Evolutionary conservation across 2,113 vertebrate species (phyloP).

Genomic region (Ctenomys sociabilis): DNA sequence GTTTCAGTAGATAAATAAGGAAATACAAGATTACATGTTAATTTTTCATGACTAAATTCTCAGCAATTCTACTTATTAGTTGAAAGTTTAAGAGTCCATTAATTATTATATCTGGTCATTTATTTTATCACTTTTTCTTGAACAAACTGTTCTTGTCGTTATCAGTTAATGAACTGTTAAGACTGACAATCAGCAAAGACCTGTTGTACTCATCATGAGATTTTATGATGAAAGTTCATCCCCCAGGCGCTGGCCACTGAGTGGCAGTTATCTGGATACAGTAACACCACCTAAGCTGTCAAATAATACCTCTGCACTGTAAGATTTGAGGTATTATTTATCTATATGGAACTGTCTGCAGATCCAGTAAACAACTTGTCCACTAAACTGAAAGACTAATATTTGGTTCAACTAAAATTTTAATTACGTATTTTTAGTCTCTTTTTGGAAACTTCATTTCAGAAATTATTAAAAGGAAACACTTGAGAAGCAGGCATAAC

Average conservation of each 20-base stretch:
- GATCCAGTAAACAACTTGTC: neutral
- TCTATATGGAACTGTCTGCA: neutral
- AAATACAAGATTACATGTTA: neutral
- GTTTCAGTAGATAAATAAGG: neutral
- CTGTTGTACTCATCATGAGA: conserved; percentile 2
- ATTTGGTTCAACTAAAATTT: neutral
- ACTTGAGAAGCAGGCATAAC: neutral
- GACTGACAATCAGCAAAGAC: neutral
- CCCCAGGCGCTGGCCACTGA: neutral
- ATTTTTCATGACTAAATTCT: neutral
- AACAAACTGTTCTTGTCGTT: neutral
- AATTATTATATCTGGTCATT: conserved; percentile 23
- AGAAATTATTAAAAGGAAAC: neutral
- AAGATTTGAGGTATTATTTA: neutral
- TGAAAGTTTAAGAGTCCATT: conserved; percentile 21
- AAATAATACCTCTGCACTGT: neutral
- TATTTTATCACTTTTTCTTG: neutral
- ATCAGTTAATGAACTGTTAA: neutral
- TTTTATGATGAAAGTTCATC: conserved; percentile 9
- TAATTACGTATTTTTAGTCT: neutral
- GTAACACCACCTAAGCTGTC: neutral
- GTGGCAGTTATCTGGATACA: neutral
- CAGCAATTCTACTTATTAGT: neutral
- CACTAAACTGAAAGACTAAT: neutral
- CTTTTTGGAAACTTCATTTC: neutral